These are phyloP conservation scores for Tupiocoris notatus DNA, from an alignment of 2,888 invertebrate species.

Conservation along the genomic window DNA sequence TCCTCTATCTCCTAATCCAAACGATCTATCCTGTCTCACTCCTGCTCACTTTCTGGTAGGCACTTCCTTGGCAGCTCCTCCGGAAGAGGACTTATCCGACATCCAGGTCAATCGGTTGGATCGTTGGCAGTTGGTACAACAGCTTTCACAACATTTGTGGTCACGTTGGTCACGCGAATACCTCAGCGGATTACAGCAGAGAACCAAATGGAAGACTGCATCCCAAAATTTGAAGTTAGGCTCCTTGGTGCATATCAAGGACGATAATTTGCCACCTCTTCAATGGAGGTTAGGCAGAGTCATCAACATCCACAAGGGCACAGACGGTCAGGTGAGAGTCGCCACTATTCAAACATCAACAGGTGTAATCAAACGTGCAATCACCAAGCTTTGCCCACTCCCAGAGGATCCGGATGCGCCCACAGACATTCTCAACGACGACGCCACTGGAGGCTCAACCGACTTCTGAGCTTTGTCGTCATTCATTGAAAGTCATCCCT, in stretches of 20 bases:
- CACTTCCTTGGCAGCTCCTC: not conserved
- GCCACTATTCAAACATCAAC: not conserved
- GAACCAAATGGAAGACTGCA: not conserved
- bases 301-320: not conserved
- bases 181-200: not conserved
- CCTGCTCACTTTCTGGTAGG: slow-evolving; percentile 18
- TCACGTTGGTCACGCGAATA: not conserved
- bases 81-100: not conserved
- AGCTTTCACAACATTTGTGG: slow-evolving; percentile 10
- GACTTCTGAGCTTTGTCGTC: too few species aligned
- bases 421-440: too few species aligned
- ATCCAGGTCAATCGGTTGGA: not conserved
- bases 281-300: not conserved
- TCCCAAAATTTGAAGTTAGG: too few species aligned
- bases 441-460: too few species aligned
- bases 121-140: not conserved
- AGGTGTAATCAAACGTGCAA: not conserved
- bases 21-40: slow-evolving; percentile 9
- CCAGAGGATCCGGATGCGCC: not conserved
- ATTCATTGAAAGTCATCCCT: too few species aligned
- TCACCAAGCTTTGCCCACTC: not conserved
- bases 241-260: not conserved
- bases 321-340: not conserved
- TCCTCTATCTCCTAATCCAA: slow-evolving; percentile 24
- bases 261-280: not conserved